A percentile compares a stretch with the other conserved stretches of the same genome.
Evolutionary conservation across 2,888 invertebrate genomes (phyloP).

Genomic region (Hypomecis atomaria): DNA sequence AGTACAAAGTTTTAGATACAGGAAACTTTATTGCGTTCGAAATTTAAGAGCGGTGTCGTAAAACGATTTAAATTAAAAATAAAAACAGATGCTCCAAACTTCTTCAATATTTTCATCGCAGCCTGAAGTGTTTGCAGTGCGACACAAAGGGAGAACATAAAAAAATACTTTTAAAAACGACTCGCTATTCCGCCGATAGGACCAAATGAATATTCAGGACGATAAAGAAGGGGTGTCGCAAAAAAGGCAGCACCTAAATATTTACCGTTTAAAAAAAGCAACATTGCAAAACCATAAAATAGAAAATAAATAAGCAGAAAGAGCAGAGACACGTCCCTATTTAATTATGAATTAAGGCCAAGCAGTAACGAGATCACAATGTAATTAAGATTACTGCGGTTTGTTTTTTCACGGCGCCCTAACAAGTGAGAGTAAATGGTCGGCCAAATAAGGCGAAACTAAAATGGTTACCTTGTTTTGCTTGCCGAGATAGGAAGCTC

Average conservation of each 20-base stretch:
- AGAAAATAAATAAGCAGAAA: conserved; percentile 76
- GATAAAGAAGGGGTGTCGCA: conserved; percentile 76
- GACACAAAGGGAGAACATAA: conserved; percentile 64
- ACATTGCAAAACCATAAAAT: conserved; percentile 78
- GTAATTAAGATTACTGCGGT: conserved; percentile 83
- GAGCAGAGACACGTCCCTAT: conserved; percentile 76
- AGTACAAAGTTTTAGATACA: conserved; percentile 33
- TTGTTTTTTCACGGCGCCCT: conserved; percentile 70
- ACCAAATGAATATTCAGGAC: conserved; percentile 80
- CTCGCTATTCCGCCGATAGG: conserved; percentile 76
- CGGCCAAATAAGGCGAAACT: conserved; percentile 64
- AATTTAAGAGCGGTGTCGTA: conserved; percentile 32
- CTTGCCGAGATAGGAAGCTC: conserved; percentile 38
- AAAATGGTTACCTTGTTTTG: conserved; percentile 58
- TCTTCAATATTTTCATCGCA: conserved; percentile 58
- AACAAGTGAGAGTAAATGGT: conserved; percentile 73
- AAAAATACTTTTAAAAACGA: conserved; percentile 75
- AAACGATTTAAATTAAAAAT: conserved; percentile 45
- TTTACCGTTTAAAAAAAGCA: conserved; percentile 64
- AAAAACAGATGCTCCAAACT: conserved; percentile 50
- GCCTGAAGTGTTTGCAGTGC: conserved; percentile 51
- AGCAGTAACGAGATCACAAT: conserved; percentile 82
- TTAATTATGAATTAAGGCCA: conserved; percentile 83
- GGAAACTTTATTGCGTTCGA: conserved; percentile 19
- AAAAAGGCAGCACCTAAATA: conserved; percentile 68